Evolutionary conservation across 2,888 invertebrate genomes (phyloP).

Genomic region (Reticulitermes lucifugus): DNA sequence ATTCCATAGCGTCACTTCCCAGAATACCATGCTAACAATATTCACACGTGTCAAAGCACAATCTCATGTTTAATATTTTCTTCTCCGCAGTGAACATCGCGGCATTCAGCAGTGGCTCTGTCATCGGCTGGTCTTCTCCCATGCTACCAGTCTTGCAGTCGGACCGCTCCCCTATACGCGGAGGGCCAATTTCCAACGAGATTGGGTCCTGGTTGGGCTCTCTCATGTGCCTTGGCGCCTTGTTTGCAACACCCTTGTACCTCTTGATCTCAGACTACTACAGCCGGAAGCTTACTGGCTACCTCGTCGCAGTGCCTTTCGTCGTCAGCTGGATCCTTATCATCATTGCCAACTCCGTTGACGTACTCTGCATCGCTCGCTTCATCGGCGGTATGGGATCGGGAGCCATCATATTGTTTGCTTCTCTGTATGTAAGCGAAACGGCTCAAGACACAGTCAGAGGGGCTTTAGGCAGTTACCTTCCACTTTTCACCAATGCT

Average conservation of each 20-base stretch:
- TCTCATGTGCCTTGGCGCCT: constrained; percentile 42
- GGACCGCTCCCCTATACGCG: neutral
- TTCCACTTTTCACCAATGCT: constrained; percentile 68
- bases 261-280: neutral
- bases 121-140: constrained; percentile 44
- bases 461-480: constrained; percentile 72
- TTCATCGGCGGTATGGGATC: constrained; percentile 17
- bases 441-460: constrained; percentile 61
- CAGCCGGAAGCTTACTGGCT: neutral
- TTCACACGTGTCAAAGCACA: no score
- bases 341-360: neutral
- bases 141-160: constrained; percentile 42
- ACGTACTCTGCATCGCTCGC: constrained; percentile 1
- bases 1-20: no score
- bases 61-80: neutral
- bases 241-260: constrained; percentile 28
- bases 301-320: constrained; percentile 27
- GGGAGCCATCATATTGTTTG: constrained; percentile 20
- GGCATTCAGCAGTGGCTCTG: constrained; percentile 34
- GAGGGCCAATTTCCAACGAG: constrained; percentile 33
- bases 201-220: constrained; percentile 46
- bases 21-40: no score
- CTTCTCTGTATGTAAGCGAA: constrained; percentile 36
- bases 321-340: constrained; percentile 13
- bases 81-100: constrained; percentile 33